Evolutionary conservation across 2,113 vertebrate genomes (phyloP), one percentile per base, ranked within the genome.

Genomic region (Phocoena sinus): DNA sequence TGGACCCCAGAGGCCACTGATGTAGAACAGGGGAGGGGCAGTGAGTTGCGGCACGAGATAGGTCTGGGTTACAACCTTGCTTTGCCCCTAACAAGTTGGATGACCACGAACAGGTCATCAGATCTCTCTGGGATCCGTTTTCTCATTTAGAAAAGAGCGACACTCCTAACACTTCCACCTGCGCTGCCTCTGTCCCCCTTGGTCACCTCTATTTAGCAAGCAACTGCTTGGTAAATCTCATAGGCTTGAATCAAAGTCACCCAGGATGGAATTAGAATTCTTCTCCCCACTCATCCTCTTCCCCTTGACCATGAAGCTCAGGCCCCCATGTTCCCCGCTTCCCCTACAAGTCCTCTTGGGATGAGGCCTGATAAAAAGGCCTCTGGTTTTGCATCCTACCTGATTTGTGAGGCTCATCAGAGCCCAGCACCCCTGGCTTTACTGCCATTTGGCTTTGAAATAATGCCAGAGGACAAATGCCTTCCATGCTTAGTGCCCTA

Each of bases 361-460:
- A 36, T 0, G 3, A 77, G 53, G 36, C 25, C 84, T 94, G 81
- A 92, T 53, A 36, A 85, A 89, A 68, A 87, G 62, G 58, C 76
- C n/a, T 56, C 17, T 14, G 56, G 81, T 33, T 33, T 17, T 1
- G 3, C 11, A 63, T 62, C 94, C 53, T 53, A 21, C 9, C 77
- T 63, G 87, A 91, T 92, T 67, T 96, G 80, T 83, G 80, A 87
- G 70, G 86, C 76, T 81, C 77, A 25, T 82, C 92, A 85, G 77
- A 97, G 47, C 62, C 94, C 60, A 53, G 77, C 56, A 58, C 56
- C 80, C 65, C 67, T 50, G 67, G 44, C 53, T 85, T 92, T 79
- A n/a, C 92, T 50, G 0, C 89, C 33, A 0, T 89, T 68, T 91
- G 87, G 70, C 89, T 97, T 62, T 93, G 93, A 95, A 85, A 93